Evolutionary conservation across 2,113 vertebrate species (phyloP), one percentile per base, ranked within the genome.

Genomic region (Meles meles): DNA sequence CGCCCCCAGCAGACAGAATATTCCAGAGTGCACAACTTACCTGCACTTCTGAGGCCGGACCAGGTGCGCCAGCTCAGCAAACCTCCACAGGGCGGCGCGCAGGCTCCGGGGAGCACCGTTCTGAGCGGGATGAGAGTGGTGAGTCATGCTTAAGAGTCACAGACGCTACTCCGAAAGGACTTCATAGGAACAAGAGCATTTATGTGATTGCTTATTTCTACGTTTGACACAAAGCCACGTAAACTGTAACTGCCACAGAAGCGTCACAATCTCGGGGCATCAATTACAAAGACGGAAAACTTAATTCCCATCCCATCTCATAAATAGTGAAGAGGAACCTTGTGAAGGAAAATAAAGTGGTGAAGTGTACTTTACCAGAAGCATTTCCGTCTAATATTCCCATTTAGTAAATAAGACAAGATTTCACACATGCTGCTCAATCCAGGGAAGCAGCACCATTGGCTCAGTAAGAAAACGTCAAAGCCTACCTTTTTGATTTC

Each of bases 31-130:
- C 3, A 74, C 17, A 21, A 74, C 12, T 63, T 98, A 99, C 99
- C 99, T 99, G 99, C 99, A 99, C 96, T 99, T 99, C 96, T 99
- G 99, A 39, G 99, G 99, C 79, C 99, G 99, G 90, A 99, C 99
- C 90, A 99, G 99, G 96, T 99, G 99, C 47, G 99, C 99, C 44
- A 99, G 99, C 98, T 99, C 99, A 80, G 99, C 99, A 98, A 99
- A 99, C 96, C 99, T 99, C 99, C 99, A 99, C 67, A 99, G 99
- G 9, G 99, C 99, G 27, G 99, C 99, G 42, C 99, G 99, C 7
- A 99, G 98, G 97, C 99, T 99, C 97, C 99, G 99, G 77, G 99
- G 99, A 98, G 99, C 99, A 85, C 99, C 99, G 5, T 99, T 99
- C 99, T 99, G 98, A 21, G 47, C 17, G 77, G 57, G 89, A 69